phyloP scores from a whole-genome alignment of 2,797 vertebrate genomes.

The Tenualosa ilisha region DNA sequence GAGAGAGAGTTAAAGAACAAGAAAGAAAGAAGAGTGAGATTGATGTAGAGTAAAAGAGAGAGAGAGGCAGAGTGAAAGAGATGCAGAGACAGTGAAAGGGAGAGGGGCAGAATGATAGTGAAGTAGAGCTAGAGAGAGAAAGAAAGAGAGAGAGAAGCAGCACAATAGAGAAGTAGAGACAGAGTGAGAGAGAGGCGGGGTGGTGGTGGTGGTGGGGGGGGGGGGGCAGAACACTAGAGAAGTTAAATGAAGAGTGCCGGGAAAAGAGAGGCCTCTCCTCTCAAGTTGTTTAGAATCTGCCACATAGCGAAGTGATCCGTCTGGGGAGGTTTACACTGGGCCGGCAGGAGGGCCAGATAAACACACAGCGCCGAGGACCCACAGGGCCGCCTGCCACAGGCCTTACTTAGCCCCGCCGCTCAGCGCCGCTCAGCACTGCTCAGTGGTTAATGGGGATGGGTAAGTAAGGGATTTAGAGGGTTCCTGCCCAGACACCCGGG shows the following conservation, averaged over 20 bases:
- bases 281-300: not conserved
- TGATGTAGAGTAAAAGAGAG: not conserved
- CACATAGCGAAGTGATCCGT: not conserved
- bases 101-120: not conserved
- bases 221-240: too few relatives aligned
- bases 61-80: not conserved
- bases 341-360: not conserved
- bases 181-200: too few relatives aligned
- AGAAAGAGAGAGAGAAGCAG: not conserved
- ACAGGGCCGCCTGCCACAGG: not conserved
- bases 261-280: not conserved
- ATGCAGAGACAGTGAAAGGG: not conserved
- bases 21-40: not conserved
- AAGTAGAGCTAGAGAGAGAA: too few relatives aligned
- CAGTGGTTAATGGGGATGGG: constrained; percentile 16
- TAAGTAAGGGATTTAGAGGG: not conserved
- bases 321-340: not conserved
- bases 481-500: not conserved
- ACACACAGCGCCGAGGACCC: not conserved
- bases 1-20: too few relatives aligned
- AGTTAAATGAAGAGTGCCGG: not conserved
- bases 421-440: too few relatives aligned
- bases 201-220: too few relatives aligned
- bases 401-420: too few relatives aligned
- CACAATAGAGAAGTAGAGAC: too few relatives aligned